Evolutionary conservation across 2,797 vertebrate species (phyloP).

Genomic region (Atherinosoma microstoma): DNA sequence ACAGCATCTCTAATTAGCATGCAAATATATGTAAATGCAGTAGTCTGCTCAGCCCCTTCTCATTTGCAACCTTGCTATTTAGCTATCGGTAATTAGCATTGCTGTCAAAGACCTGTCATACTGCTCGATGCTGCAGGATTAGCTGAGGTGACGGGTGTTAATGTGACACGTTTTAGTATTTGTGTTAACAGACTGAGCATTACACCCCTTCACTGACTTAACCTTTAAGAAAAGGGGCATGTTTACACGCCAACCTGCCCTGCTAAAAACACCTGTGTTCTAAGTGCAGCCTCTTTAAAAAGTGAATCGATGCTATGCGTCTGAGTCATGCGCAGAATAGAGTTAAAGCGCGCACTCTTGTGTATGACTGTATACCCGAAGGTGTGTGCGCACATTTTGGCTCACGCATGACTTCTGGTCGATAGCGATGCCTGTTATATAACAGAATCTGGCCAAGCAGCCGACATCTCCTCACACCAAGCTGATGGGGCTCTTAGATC

Average conservation of each 20-base stretch:
- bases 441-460: constrained; percentile 64
- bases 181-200: constrained; percentile 50
- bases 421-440: constrained; percentile 67
- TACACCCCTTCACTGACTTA: constrained; percentile 33
- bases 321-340: constrained; percentile 44
- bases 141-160: constrained; percentile 47
- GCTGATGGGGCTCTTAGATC: constrained; percentile 77
- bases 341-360: constrained; percentile 20
- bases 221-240: constrained; percentile 51
- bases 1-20: constrained; percentile 72
- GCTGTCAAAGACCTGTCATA: constrained; percentile 58
- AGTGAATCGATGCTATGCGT: constrained; percentile 49
- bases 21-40: constrained; percentile 79
- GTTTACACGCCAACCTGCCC: constrained; percentile 48
- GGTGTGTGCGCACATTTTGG: constrained; percentile 1
- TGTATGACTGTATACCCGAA: constrained; percentile 26
- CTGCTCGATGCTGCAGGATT: constrained; percentile 31
- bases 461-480: constrained; percentile 69
- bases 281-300: constrained; percentile 60
- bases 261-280: constrained; percentile 54
- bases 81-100: constrained; percentile 69
- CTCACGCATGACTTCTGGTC: constrained; percentile 55
- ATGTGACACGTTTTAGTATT: constrained; percentile 47
- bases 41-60: constrained; percentile 55
- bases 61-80: constrained; percentile 72